A percentile compares a stretch with the other conserved stretches of the same genome.
These are phyloP conservation scores for Trichopoda pennipes DNA, from an alignment of 2,888 invertebrate genomes.

Conservation along the genomic window DNA sequence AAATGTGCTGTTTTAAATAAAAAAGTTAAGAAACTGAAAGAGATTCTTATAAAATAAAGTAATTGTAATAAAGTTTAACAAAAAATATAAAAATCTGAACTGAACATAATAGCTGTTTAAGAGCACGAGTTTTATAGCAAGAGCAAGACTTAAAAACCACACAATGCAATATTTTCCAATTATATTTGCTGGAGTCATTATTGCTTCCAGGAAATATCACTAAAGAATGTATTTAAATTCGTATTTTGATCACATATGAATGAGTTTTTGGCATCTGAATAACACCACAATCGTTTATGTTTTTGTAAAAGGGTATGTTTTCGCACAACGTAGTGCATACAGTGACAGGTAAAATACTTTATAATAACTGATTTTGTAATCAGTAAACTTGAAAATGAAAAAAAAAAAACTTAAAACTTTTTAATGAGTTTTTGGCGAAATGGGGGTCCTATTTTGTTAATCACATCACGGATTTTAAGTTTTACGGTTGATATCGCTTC, in stretches of 20 bases:
- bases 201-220: constrained; percentile 65
- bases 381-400: too few species aligned
- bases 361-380: not conserved
- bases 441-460: too few species aligned
- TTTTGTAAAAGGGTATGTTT: not conserved
- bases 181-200: constrained; percentile 72
- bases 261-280: constrained; percentile 56
- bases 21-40: not conserved
- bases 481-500: too few species aligned
- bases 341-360: constrained; percentile 20
- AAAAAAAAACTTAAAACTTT: too few species aligned
- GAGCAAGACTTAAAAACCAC: constrained; percentile 43
- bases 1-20: not conserved
- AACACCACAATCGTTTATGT: constrained; percentile 16
- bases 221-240: constrained; percentile 6
- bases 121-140: constrained; percentile 14
- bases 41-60: not conserved
- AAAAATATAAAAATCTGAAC: constrained; percentile 31
- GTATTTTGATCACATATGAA: constrained; percentile 62
- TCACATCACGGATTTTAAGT: too few species aligned
- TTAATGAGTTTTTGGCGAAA: too few species aligned
- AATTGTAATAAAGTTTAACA: constrained; percentile 39
- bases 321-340: not conserved
- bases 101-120: constrained; percentile 48
- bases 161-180: constrained; percentile 72